Conservation (phyloP, 1,140 invertebrate genomes). For the Hylaeus anthracinus region DNA sequence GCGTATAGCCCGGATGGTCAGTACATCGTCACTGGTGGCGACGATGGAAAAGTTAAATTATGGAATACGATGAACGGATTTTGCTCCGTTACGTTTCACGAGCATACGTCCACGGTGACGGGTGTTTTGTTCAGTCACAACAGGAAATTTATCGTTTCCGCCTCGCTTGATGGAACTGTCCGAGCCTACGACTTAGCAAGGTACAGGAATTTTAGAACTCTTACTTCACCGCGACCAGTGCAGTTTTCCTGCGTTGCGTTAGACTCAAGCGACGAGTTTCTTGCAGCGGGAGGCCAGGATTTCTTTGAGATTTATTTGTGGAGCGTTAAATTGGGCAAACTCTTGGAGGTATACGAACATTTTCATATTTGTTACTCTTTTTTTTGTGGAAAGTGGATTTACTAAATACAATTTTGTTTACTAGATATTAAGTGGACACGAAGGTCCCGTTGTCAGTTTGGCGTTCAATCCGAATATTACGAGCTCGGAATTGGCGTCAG, state of each 20-base stretch:
- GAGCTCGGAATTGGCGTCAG: slow-evolving; percentile 90
- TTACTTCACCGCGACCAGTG: slow-evolving; percentile 93
- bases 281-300: slow-evolving; percentile 96
- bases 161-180: slow-evolving; percentile 97
- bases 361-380: background rate
- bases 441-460: slow-evolving; percentile 93
- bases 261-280: slow-evolving; percentile 93
- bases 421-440: slow-evolving; percentile 93
- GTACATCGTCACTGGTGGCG: slow-evolving; percentile 94
- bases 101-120: slow-evolving; percentile 92
- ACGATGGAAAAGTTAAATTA: slow-evolving; percentile 97
- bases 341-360: slow-evolving; percentile 87
- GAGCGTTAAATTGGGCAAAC: slow-evolving; percentile 94
- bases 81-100: slow-evolving; percentile 96
- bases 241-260: slow-evolving; percentile 96
- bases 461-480: slow-evolving; percentile 89
- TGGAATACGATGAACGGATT: slow-evolving; percentile 96
- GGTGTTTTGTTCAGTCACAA: slow-evolving; percentile 93
- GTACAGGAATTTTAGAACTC: slow-evolving; percentile 98
- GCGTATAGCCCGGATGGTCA: slow-evolving; percentile 95
- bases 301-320: slow-evolving; percentile 97
- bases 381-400: background rate
- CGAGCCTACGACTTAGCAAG: slow-evolving; percentile 95
- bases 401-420: slow-evolving; percentile 29
- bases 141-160: slow-evolving; percentile 94